phyloP scores from a whole-genome alignment of 2,888 invertebrate genomes.

The Drosophila nr. perissopoda region DNA sequence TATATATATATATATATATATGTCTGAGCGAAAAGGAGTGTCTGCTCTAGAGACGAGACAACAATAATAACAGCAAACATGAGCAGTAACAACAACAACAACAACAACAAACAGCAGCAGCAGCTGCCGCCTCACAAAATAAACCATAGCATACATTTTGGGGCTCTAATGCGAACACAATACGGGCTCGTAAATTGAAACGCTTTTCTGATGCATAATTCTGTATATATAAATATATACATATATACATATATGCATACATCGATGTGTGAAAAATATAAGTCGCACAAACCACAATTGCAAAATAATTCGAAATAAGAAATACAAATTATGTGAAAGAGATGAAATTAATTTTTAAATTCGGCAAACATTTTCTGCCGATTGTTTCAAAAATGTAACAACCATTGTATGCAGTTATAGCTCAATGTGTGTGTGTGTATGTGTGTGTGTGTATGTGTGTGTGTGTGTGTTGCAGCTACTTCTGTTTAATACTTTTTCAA shows the following conservation, averaged over 20 bases:
- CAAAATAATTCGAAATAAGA: not conserved
- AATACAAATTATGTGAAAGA: not conserved
- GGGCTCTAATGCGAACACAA: conserved; percentile 21
- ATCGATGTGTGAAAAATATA: not conserved
- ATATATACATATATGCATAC: not conserved
- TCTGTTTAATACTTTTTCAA: conserved; percentile 32
- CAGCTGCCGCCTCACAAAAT: conserved; percentile 41
- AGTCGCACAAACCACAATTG: not conserved
- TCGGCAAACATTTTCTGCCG: not conserved
- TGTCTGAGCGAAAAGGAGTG: conserved; percentile 74
- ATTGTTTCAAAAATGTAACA: not conserved
- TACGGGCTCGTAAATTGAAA: not conserved
- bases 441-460: conserved; percentile 15
- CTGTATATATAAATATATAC: too few relatives aligned
- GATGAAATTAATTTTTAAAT: not conserved
- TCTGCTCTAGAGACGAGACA: conserved; percentile 73
- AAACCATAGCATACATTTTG: conserved; percentile 60
- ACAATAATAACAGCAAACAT: conserved; percentile 39
- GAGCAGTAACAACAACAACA: conserved; percentile 19
- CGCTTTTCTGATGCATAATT: too few relatives aligned
- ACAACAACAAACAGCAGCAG: conserved; percentile 24
- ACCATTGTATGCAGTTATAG: conserved; percentile 2
- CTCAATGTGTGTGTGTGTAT: conserved; percentile 2
- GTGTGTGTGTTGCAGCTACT: conserved; percentile 6
- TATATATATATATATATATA: not conserved